These are phyloP conservation scores for Periophthalmus modestus DNA, from an alignment of 2,113 vertebrate species.

Conservation along the genomic window DNA sequence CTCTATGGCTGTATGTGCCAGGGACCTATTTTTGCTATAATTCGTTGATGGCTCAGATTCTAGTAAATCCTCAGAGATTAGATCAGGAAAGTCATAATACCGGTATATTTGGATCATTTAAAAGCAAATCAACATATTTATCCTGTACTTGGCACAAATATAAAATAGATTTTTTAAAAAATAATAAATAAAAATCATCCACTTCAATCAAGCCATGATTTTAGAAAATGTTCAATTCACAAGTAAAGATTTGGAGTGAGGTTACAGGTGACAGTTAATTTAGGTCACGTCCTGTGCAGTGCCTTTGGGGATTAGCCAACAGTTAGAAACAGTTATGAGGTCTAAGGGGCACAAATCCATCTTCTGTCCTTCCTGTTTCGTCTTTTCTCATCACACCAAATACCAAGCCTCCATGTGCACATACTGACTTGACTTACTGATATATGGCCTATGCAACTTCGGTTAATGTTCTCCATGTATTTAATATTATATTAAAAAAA, in stretches of 20 bases:
- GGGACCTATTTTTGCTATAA: constrained; percentile 26
- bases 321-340: background rate
- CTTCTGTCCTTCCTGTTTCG: background rate
- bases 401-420: background rate
- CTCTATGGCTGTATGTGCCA: constrained; percentile 8
- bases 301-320: background rate
- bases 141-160: constrained; percentile 21
- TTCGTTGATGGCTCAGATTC: constrained; percentile 15
- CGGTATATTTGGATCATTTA: constrained; percentile 15
- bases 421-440: background rate
- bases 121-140: constrained; percentile 17
- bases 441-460: background rate
- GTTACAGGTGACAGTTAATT: background rate
- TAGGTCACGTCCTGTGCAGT: background rate
- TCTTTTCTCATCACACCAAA: background rate
- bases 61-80: constrained; percentile 36
- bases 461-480: background rate
- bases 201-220: background rate
- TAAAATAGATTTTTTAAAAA: no score
- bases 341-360: background rate
- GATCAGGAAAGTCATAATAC: constrained; percentile 8
- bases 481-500: no score
- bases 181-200: background rate
- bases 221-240: background rate
- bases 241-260: background rate